These are phyloP conservation scores for Rana temporaria DNA, from an alignment of 2,113 vertebrate genomes.

Conservation along the genomic window DNA sequence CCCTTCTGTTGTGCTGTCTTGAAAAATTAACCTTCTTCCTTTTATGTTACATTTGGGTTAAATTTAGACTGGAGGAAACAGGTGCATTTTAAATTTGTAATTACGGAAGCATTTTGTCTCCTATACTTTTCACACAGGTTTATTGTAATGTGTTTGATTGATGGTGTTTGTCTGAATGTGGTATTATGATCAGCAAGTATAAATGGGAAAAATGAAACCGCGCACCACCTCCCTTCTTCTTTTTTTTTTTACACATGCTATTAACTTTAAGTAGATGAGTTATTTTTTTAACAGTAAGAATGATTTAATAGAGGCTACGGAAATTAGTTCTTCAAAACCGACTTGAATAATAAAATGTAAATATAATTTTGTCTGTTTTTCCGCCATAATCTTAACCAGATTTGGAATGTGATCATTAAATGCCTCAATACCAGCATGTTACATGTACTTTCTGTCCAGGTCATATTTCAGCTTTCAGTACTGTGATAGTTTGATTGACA, in stretches of 20 bases:
- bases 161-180: constrained; percentile 9
- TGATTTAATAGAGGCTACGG: not conserved
- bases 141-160: not conserved
- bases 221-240: not conserved
- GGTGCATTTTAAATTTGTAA: constrained; percentile 12
- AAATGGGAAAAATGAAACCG: constrained; percentile 1
- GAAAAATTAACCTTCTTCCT: constrained; percentile 38
- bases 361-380: not conserved
- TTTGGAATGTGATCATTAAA: no score
- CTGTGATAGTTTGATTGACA: no score
- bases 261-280: not conserved
- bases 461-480: no score
- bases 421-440: no score
- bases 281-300: not conserved
- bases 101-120: constrained; percentile 32
- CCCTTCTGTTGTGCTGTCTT: constrained; percentile 29
- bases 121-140: not conserved
- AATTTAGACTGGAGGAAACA: constrained; percentile 28
- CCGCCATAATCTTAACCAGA: not conserved
- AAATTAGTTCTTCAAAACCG: not conserved
- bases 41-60: constrained; percentile 30
- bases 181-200: constrained; percentile 5
- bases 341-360: not conserved
- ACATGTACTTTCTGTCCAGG: no score
- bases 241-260: not conserved